Base-by-base conservation (phyloP, 2,113 vertebrate species). In the Sapajus apella region DNA sequence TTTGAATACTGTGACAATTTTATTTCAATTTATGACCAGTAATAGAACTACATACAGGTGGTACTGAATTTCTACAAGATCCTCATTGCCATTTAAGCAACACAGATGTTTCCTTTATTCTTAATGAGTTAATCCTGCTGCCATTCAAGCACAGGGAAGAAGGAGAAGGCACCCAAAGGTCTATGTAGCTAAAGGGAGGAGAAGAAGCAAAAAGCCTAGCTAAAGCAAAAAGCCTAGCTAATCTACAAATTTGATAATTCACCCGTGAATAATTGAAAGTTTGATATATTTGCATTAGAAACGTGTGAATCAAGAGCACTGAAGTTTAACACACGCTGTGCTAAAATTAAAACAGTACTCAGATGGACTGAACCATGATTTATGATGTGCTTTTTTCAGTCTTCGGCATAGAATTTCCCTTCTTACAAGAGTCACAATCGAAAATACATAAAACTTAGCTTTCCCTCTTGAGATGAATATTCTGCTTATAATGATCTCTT, bases 51-150 rank as follows among this genome's bases (percentile, higher is more conserved):
- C 21, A 8, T 77, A 83, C 56, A 93, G 90, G 94, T 98, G 90
- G 68, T 85, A 92, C 76, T 81, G 94, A 83, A 43, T 96, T 82
- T 94, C 79, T 92, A 35, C 85, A 64, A 35, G 18, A 93, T 96
- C 61, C 73, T 91, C 84, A 81, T 83, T 30, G 35, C 61, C 37
- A 90, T 97, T 98, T 94, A 97, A 97, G 90, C 13, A 94, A 92
- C 40, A 35, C 87, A 94, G 94, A 96, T 97, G 92, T 92, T 96
- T 95, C 87, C 96, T 96, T 96, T 97, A 95, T 92, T 76, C 91
- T 50, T 97, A 91, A 86, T 47, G 77, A 87, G 77, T 97, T 97
- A 97, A 96, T 86, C 73, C 77, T 83, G 75, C 55, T 82, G 75
- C 88, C 81, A 90, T 93, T 96, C 94, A 95, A n/a, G 50, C 37